A percentile compares a stretch with the other conserved stretches of the same genome.
Conservation (phyloP, 2,888 invertebrate species). For the Sympetrum striolatum region DNA sequence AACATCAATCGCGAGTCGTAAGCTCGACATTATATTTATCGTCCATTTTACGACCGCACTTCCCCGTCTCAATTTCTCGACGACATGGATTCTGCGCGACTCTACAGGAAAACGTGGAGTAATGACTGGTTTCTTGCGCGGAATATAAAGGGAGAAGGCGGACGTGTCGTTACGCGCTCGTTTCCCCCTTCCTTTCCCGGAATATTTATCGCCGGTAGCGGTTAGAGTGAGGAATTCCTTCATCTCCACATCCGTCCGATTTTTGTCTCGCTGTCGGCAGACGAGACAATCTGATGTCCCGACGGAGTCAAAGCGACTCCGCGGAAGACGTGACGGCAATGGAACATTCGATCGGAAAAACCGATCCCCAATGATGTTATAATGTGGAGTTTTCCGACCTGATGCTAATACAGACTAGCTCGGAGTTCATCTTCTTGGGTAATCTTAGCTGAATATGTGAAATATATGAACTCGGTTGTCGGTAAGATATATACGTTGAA, state of each 20-base stretch:
- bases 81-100: not conserved
- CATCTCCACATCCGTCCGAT: not conserved
- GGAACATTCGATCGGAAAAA: not conserved
- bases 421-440: no score
- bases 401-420: no score
- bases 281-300: not conserved
- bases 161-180: not conserved
- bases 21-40: no score
- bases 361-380: not conserved
- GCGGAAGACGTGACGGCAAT: not conserved
- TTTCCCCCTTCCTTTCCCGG: not conserved
- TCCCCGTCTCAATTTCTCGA: not conserved
- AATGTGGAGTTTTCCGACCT: no score
- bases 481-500: no score
- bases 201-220: not conserved
- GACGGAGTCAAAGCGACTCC: not conserved
- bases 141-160: not conserved
- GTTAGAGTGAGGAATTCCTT: not conserved
- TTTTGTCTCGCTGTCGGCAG: not conserved
- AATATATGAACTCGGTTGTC: no score
- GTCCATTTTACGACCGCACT: no score
- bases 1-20: no score
- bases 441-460: no score
- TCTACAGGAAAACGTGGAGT: not conserved
- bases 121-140: not conserved